Evolutionary conservation across 2,113 vertebrate species (phyloP), one percentile per base, ranked within the genome.

Genomic region (Notiomystis cincta): DNA sequence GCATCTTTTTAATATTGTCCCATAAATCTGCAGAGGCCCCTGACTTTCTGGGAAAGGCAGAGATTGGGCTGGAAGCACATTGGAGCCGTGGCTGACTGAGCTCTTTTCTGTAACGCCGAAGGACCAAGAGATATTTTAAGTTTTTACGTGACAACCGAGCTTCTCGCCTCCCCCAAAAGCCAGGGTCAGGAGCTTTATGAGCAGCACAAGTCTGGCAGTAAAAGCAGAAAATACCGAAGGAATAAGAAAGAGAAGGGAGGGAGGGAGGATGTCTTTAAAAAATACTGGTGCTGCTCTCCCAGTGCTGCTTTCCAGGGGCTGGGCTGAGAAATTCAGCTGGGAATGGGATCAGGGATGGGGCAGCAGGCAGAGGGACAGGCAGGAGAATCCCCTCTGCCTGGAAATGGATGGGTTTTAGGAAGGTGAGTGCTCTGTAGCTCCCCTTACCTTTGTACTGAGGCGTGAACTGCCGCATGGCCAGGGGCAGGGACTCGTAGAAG

Each of bases 401-500:
- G 61, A 17, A 76, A 35, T 57, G 48, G 33, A 22, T 6, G 65
- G 28, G 51, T 82, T 75, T 54, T 2, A 19, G 22, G 42, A 15
- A 30, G 18, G 14, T 3, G 33, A 73, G 35, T 2, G 10, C 19
- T 45, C 54, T 12, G 33, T 4, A 4, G 5, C 56, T 6, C 20
- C 47, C 42, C 93, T 84, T 94, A 98, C 98, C 98, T 98, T 98
- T 98, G 76, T 98, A 98, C 95, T 97, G 97, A 1, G 98, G 98
- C 0, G 98, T 98, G 97, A 98, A 98, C 27, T 82, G 96, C 77
- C 96, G 94, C 98, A 98, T 98, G 73, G 98, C 98, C 82, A 93
- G 69, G 0, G 98, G 98, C 90, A 98, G 97, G 2, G 98, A 95
- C 65, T 98, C 97, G 1, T 98, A 98, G 97, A 98, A 98, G 77